Evolutionary conservation across 2,113 vertebrate genomes (phyloP), one percentile per base, ranked within the genome.

Genomic region (Echinops telfairi): DNA sequence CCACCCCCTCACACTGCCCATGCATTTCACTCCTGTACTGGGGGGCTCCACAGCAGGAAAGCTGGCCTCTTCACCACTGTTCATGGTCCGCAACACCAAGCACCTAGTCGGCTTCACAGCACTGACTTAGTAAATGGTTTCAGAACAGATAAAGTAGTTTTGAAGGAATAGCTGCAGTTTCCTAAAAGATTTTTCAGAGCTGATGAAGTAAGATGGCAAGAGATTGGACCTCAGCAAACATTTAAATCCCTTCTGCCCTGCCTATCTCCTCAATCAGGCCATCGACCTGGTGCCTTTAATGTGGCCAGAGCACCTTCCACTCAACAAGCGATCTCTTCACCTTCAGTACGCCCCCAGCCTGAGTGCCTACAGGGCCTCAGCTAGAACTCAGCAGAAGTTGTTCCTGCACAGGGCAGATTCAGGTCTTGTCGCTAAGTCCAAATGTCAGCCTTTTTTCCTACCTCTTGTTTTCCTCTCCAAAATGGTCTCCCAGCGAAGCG

Each of bases 131-230:
- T 12, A 83, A 89, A 57, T 60, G 23, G 83, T 14, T 68, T 66
- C 75, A 83, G 76, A 88, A 70, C 8, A 14, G 76, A 73, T 9
- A 78, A 77, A 92, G 23, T 76, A 58, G 33, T 87, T 88, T 73
- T 40, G 31, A 83, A 33, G 58, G 11, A 57, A 31, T 43, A 83
- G 91, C 58, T 66, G 31, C 19, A 33, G 6, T 33, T 88, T 77
- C 92, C 31, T 79, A 86, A 92, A 84, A 87, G 36, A 86, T 36
- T 43, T 93, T 47, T 91, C 33, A 43, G 58, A 93, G 58, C 64
- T 92, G 20, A 14, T 10, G 3, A 47, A 73, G 7, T 0, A 38
- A 40, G 36, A 91, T 25, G 29, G 20, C 19, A 76, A n/a, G 23
- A 90, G 4, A 8, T 91, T 6, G 53, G 77, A 31, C 0, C 14